A percentile compares a stretch with the other conserved stretches of the same genome.
Evolutionary conservation across 2,113 vertebrate genomes (phyloP).

Genomic region (Paedocypris sp.): DNA sequence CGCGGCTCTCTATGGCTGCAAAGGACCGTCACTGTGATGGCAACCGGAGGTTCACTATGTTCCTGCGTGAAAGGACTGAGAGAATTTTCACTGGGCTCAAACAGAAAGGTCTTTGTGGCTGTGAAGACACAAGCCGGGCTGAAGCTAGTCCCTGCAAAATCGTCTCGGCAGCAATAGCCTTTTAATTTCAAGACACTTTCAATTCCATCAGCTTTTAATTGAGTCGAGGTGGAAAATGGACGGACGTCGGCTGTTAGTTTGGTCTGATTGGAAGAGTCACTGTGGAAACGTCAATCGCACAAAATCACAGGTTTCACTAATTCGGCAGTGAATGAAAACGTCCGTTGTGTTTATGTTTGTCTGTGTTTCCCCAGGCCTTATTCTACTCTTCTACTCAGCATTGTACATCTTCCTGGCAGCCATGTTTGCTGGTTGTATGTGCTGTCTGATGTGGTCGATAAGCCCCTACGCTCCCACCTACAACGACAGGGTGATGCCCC

Average conservation of each 20-base stretch:
- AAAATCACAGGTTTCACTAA: neutral
- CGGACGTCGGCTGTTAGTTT: conserved; percentile 23
- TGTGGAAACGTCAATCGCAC: neutral
- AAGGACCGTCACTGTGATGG: conserved; percentile 66
- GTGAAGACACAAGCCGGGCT: conserved; percentile 55
- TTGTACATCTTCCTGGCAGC: conserved; percentile 84
- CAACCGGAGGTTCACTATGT: conserved; percentile 74
- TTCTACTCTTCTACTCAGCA: conserved; percentile 81
- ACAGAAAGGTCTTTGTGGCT: conserved; percentile 70
- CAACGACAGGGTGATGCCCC: conserved; percentile 82
- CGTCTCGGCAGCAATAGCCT: conserved; percentile 55
- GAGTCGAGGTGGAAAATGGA: conserved; percentile 45
- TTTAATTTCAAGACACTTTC: conserved; percentile 49
- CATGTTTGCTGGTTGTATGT: conserved; percentile 87
- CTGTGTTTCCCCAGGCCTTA: conserved; percentile 64
- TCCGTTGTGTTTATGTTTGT: neutral
- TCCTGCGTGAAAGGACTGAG: conserved; percentile 67
- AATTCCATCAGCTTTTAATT: conserved; percentile 50
- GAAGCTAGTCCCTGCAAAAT: conserved; percentile 56
- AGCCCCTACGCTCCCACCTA: conserved; percentile 79
- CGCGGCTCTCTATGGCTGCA: conserved; percentile 55
- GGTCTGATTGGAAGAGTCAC: too few species aligned
- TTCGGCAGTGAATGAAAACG: neutral
- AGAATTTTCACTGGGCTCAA: conserved; percentile 67
- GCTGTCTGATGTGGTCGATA: conserved; percentile 82